Evolutionary conservation across 1,140 invertebrate species (phyloP).

Genomic region (Pectinophora gossypiella): DNA sequence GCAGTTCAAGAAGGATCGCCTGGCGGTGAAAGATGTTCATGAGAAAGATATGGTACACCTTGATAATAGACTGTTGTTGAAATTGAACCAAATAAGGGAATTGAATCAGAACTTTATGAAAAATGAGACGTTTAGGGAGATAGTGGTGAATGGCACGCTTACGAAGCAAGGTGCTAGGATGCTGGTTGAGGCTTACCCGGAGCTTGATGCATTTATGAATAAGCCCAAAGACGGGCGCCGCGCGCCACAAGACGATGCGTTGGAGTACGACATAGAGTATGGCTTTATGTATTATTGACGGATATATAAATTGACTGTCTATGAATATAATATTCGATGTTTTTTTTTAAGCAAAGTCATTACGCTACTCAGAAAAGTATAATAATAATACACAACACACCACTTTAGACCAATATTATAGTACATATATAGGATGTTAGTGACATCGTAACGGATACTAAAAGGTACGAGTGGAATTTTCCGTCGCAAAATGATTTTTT

Average conservation of each 20-base stretch:
- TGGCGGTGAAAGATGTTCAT: constrained; percentile 44
- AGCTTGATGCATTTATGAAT: constrained; percentile 16
- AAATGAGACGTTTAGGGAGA: constrained; percentile 49
- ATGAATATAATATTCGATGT: too few species aligned
- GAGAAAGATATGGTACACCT: constrained; percentile 40
- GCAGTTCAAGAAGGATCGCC: constrained; percentile 45
- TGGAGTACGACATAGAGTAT: constrained; percentile 39
- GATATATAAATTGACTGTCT: too few species aligned
- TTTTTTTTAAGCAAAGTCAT: too few species aligned
- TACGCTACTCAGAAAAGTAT: too few species aligned
- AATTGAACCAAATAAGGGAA: constrained; percentile 33
- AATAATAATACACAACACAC: too few species aligned
- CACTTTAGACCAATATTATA: too few species aligned
- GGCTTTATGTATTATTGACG: constrained; percentile 19
- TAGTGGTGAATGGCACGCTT: constrained; percentile 45
- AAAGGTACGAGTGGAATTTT: too few species aligned
- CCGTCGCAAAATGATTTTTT: too few species aligned
- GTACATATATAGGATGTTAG: too few species aligned
- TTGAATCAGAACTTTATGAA: constrained; percentile 39
- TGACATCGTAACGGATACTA: too few species aligned
- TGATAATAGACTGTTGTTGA: constrained; percentile 33
- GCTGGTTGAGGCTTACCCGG: constrained; percentile 41
- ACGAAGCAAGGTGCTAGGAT: constrained; percentile 27
- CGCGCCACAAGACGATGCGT: not conserved
- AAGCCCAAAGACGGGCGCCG: constrained; percentile 8